phyloP scores from a whole-genome alignment of 2,797 vertebrate genomes.

The Philypnodon macrostomus region DNA sequence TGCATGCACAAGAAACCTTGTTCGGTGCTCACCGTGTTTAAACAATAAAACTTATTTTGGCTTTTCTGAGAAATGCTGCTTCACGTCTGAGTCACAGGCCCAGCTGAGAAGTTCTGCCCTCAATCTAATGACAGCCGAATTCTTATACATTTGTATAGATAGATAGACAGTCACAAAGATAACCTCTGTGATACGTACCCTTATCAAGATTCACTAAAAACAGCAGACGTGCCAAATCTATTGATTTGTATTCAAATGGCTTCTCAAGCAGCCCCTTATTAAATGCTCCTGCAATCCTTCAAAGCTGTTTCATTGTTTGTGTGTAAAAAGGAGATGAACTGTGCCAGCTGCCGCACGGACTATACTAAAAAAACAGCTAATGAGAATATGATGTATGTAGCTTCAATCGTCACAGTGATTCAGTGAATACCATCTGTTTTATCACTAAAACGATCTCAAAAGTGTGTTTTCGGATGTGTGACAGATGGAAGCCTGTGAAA shows the following conservation, averaged over 20 bases:
- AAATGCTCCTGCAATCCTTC: conserved; percentile 10
- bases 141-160: conserved; percentile 42
- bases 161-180: conserved; percentile 32
- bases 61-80: conserved; percentile 18
- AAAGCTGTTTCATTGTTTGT: background rate
- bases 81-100: conserved; percentile 40
- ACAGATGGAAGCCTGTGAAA: conserved; percentile 22
- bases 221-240: conserved; percentile 18
- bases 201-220: conserved; percentile 38
- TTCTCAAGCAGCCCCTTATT: conserved; percentile 5
- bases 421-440: conserved; percentile 47
- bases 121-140: conserved; percentile 37
- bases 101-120: conserved; percentile 33
- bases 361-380: conserved; percentile 20
- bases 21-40: background rate
- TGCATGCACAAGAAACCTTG: too few species aligned
- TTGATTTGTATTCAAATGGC: conserved; percentile 22
- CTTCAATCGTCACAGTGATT: conserved; percentile 31
- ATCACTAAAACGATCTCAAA: conserved; percentile 22
- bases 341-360: conserved; percentile 32
- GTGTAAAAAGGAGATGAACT: conserved; percentile 16
- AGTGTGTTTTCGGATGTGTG: background rate
- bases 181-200: conserved; percentile 2
- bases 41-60: conserved; percentile 2
- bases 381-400: conserved; percentile 33